Evolutionary conservation across 2,888 invertebrate species (phyloP), one percentile per base, ranked within the genome.

Genomic region (Chymomyza fuscimana): DNA sequence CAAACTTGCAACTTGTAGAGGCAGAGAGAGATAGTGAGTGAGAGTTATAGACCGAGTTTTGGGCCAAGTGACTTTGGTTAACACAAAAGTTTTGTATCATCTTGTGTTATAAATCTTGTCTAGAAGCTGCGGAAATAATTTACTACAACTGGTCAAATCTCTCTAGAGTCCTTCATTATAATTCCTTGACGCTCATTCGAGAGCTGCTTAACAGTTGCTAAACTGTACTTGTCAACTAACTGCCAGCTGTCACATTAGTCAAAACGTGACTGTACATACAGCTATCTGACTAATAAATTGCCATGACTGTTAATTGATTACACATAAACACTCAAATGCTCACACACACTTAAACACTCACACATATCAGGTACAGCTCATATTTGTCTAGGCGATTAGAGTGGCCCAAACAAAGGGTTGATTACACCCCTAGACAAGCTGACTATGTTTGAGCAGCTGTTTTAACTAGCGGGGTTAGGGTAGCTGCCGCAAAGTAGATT

Each of bases 261-360:
- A 19, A 46, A 19, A 22, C 50, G 40, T 46, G 46, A 12, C 32
- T n/a, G 10, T 15, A 15, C 19, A 25, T 75, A 29, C 88, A 84
- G 83, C 83, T 84, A 88, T 64, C 76, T 69, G 63, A 66, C 63
- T 56, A 70, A 78, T 72, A 86, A 79, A 83, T 81, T 80, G 72
- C 73, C 81, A 70, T 79, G 79, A 65, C 73, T 73, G 82, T 86
- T 87, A 84, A 87, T 84, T 86, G 88, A 84, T 84, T 84, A 84
- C 82, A 86, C 78, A 82, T 82, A 84, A 84, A 73, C 63, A 77
- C 66, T 68, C 63, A 71, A 29, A 46, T 67, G 36, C 15, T 52
- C 5, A 59, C 9, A 5, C 32, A 25, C 51, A 52, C 51, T 7
- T 6, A 54, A 16, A 10, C 7, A 56, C 25, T 10, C 1, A 16